A percentile compares a stretch with the other conserved stretches of the same genome.
Conservation (phyloP, 2,797 vertebrate genomes). For the Hydrocynus forskahlii region DNA sequence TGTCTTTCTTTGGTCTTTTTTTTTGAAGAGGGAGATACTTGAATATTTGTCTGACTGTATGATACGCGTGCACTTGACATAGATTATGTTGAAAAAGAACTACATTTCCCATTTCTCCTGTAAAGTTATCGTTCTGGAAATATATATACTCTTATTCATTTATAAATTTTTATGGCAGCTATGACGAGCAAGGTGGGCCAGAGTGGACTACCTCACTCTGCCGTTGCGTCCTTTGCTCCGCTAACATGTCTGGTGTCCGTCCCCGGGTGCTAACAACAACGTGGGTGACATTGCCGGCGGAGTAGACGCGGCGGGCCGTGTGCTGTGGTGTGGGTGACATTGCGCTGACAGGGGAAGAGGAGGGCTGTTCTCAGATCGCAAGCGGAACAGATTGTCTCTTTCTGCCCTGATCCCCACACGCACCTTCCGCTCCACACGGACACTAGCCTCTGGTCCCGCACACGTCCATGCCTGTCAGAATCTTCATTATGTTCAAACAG, state of each 20-base stretch:
- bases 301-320: slow-evolving; percentile 30
- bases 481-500: slow-evolving; percentile 54
- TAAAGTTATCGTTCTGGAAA: background rate
- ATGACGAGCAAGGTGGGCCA: slow-evolving; percentile 21
- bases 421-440: slow-evolving; percentile 33
- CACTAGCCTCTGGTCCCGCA: slow-evolving; percentile 12
- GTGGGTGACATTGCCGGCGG: slow-evolving; percentile 52
- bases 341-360: slow-evolving; percentile 38
- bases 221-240: slow-evolving; percentile 29
- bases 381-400: slow-evolving; percentile 61
- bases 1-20: too few species aligned
- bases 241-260: slow-evolving; percentile 44
- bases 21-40: too few species aligned
- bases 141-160: background rate
- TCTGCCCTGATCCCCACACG: slow-evolving; percentile 43
- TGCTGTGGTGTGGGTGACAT: slow-evolving; percentile 29
- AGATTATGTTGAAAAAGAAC: too few species aligned
- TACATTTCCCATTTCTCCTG: background rate
- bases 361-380: slow-evolving; percentile 52
- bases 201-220: slow-evolving; percentile 37
- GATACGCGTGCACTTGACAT: too few species aligned
- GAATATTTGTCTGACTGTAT: too few species aligned
- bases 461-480: slow-evolving; percentile 49
- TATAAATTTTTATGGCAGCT: background rate
- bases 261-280: slow-evolving; percentile 36